Conservation (phyloP, 2,797 vertebrate species). For the Molossus alvarezi region DNA sequence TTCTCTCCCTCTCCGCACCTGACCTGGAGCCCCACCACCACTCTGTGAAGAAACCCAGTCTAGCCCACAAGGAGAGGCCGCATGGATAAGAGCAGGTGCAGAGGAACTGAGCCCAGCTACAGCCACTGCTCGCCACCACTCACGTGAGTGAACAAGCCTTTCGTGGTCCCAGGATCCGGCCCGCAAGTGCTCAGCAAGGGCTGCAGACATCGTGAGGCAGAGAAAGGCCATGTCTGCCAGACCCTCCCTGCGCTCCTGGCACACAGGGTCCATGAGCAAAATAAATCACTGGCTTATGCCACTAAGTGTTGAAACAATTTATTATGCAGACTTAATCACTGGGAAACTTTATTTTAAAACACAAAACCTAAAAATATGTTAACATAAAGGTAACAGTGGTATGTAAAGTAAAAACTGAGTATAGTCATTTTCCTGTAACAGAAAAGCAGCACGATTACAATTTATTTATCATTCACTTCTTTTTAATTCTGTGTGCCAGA, state of each 20-base stretch:
- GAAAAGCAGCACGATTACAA: neutral
- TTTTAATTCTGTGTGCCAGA: neutral
- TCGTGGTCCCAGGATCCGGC: too few relatives aligned
- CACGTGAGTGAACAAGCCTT: neutral
- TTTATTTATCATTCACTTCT: neutral
- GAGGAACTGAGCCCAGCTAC: neutral
- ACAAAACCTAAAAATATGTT: neutral
- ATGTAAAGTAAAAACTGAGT: slow-evolving; percentile 4
- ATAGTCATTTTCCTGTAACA: neutral
- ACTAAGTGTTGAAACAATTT: neutral
- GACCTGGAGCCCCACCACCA: neutral
- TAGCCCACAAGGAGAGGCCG: neutral
- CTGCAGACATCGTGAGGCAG: neutral
- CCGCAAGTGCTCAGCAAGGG: neutral
- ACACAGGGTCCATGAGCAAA: neutral
- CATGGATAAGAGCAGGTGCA: too few relatives aligned
- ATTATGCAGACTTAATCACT: neutral
- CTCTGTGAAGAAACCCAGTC: neutral
- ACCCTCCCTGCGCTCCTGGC: neutral
- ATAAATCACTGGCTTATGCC: neutral
- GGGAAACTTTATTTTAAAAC: neutral
- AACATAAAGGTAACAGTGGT: neutral
- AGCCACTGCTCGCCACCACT: neutral
- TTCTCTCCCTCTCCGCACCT: too few relatives aligned
- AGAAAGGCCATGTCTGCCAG: neutral